Conservation (phyloP, 2,113 vertebrate genomes). For the Anolis carolinensis region DNA sequence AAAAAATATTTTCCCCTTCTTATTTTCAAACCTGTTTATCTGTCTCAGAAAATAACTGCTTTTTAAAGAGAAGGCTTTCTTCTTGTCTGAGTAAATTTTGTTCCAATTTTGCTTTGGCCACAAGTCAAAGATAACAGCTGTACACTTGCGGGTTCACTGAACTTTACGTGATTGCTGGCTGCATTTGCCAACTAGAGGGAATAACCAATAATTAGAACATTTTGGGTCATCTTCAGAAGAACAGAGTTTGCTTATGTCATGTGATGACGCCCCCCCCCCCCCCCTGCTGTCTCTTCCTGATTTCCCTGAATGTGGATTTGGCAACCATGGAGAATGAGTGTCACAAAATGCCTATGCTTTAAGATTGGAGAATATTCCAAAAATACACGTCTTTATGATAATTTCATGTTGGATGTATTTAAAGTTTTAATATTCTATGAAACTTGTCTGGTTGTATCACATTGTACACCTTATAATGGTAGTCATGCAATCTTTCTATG, state of each 20-base stretch:
- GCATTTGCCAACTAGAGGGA: constrained; percentile 80
- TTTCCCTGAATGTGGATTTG: constrained; percentile 68
- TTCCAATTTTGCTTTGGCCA: constrained; percentile 89
- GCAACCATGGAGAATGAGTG: constrained; percentile 41
- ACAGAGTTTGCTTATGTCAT: constrained; percentile 74
- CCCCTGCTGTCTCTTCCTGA: constrained; percentile 52
- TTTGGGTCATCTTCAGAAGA: constrained; percentile 88
- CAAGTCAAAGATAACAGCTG: constrained; percentile 95
- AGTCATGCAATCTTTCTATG: not conserved
- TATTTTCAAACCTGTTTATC: constrained; percentile 77
- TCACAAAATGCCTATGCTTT: constrained; percentile 25
- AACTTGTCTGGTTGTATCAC: not conserved
- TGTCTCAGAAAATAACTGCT: constrained; percentile 72
- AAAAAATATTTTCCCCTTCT: constrained; percentile 59
- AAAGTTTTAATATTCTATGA: not conserved
- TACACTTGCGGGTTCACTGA: constrained; percentile 90
- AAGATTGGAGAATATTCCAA: constrained; percentile 6
- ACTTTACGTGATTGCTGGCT: constrained; percentile 85
- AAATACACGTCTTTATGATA: constrained; percentile 18
- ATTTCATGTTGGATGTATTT: constrained; percentile 25
- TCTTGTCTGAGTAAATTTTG: constrained; percentile 78
- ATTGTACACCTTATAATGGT: not conserved
- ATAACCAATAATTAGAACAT: constrained; percentile 92
- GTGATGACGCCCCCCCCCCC: constrained; percentile 44
- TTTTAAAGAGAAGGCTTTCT: constrained; percentile 79